Base-by-base conservation (phyloP, 2,888 invertebrate species). In the Drosophila lacicola region DNA sequence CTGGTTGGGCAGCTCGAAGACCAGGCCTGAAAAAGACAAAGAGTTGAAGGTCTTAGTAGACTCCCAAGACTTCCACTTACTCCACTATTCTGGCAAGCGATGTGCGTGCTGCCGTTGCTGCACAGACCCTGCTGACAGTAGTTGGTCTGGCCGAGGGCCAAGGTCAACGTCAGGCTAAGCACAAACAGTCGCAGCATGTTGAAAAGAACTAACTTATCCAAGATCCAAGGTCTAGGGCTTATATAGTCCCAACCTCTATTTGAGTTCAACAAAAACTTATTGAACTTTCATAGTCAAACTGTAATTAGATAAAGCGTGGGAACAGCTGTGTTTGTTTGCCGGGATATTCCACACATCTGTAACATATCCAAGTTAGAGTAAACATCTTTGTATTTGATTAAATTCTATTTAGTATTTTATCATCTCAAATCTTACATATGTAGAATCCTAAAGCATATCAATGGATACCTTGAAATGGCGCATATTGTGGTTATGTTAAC, bases 31-130 rank as follows among this genome's bases (percentile, higher is more conserved):
- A 33, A 14, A 4, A 6, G 9, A 17, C 4, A 21, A 21, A 6
- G n/a, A 25, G 11, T 8, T 14, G 11, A 2, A 2, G 6, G 3
- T n/a, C 21, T 11, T 21, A 13, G 10, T 10, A 14, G 9, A 0
- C 5, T 8, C 8, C 19, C 11, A 11, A 3, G 17, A 2, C 8
- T 1, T 29, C 8, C 29, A 70, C 80, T 61, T 62, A 80, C 83
- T 37, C 70, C 82, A 44, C 10, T 63, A 17, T 60, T 77, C 0
- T 56, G 36, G 45, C 84, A 83, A 42, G 47, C 81, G 42, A 77
- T 77, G 44, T 83, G 74, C 14, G 8, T 66, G 29, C 37, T 33
- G 3, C 13, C 25, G 10, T 0, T 9, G 14, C 44, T 21, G 33
- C 74, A 77, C 3, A 78, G 33, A 1, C 36, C 14, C 3, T 42